Conservation (phyloP, 2,888 invertebrate genomes). For the Encarsia formosa region DNA sequence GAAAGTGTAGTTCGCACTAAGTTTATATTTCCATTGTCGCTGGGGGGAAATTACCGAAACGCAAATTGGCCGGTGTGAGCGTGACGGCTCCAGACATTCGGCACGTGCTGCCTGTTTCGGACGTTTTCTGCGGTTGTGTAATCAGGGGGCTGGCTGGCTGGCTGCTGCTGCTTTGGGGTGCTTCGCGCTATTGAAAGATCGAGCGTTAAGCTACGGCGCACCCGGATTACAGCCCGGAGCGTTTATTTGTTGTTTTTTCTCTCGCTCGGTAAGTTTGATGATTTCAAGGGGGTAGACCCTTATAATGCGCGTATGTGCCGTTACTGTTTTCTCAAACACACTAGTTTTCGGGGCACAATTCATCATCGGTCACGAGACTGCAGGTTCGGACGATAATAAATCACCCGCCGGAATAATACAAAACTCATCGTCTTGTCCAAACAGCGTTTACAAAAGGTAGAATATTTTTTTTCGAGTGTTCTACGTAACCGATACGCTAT, state of each 20-base stretch:
- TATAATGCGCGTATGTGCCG: too few species aligned
- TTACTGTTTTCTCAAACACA: too few species aligned
- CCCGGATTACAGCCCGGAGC: too few species aligned
- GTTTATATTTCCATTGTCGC: slow-evolving; percentile 36
- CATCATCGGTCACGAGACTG: too few species aligned
- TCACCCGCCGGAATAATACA: too few species aligned
- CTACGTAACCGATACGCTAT: too few species aligned
- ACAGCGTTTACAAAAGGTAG: slow-evolving; percentile 49
- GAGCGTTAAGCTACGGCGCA: slow-evolving; percentile 16
- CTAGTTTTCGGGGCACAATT: too few species aligned
- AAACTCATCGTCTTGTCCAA: slow-evolving; percentile 26
- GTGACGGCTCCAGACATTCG: slow-evolving; percentile 47
- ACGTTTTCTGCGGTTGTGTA: slow-evolving; percentile 43
- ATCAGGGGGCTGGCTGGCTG: slow-evolving; percentile 37
- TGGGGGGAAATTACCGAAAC: slow-evolving; percentile 43
- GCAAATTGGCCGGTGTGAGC: slow-evolving; percentile 51
- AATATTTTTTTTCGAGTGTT: too few species aligned
- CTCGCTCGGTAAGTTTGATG: too few species aligned
- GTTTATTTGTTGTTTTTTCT: background rate
- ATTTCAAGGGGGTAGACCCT: too few species aligned
- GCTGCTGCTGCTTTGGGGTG: background rate
- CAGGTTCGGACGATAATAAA: too few species aligned
- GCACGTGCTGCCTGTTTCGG: slow-evolving; percentile 44
- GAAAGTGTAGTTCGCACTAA: slow-evolving; percentile 22
- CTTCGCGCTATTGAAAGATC: slow-evolving; percentile 33